Evolutionary conservation across 2,797 vertebrate genomes (phyloP).

Genomic region (Lepus townsendii): DNA sequence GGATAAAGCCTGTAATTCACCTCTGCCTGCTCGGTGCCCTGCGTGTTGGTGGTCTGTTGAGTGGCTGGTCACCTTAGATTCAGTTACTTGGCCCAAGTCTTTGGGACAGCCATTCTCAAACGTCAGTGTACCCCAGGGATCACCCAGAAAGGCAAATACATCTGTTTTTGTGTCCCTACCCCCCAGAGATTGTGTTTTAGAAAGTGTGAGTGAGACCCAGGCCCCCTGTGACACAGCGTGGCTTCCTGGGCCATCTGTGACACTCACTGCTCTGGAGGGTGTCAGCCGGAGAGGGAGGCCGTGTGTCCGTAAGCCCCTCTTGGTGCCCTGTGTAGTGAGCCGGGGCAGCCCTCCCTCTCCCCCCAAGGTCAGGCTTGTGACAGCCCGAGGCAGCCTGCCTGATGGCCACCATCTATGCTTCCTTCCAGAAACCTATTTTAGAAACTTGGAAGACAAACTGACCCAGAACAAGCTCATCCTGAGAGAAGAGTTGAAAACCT

Average conservation of each 20-base stretch:
- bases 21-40: not conserved
- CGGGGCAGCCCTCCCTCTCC: not conserved
- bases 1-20: not conserved
- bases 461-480: conserved; percentile 91
- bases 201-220: not conserved
- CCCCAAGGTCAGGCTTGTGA: not conserved
- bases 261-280: not conserved
- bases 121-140: not conserved
- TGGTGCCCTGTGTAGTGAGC: not conserved
- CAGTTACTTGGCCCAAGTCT: not conserved
- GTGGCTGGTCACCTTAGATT: not conserved
- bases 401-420: conserved; percentile 44
- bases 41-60: not conserved
- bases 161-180: not conserved
- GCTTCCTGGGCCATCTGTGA: not conserved
- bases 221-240: not conserved
- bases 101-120: not conserved
- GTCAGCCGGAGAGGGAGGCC: not conserved
- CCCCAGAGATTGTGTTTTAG: not conserved
- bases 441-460: conserved; percentile 91
- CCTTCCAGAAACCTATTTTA: conserved; percentile 91
- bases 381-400: not conserved
- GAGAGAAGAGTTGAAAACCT: conserved; percentile 91
- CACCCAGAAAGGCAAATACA: not conserved
- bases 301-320: rapidly evolving